Percentiles rank a stretch among this genome's conserved stretches.
Conservation (phyloP, 2,113 vertebrate species). For the Cinclus mexicanus region DNA sequence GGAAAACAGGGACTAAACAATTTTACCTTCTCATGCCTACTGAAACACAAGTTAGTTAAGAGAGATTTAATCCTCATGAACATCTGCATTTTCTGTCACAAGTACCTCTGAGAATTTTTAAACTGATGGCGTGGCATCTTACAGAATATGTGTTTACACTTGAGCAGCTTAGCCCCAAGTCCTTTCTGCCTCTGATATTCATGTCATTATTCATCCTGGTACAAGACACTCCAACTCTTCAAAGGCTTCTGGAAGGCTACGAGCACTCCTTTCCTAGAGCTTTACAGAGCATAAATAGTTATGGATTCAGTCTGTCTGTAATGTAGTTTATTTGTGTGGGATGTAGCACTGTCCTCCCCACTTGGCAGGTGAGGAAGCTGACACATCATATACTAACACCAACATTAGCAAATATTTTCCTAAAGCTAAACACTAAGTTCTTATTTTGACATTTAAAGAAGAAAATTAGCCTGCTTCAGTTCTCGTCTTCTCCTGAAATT, state of each 20-base stretch:
- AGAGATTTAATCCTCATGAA: neutral
- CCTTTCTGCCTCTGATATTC: neutral
- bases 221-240: neutral
- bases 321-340: neutral
- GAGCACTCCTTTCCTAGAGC: neutral
- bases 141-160: neutral
- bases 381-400: neutral
- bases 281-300: neutral
- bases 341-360: constrained; percentile 24
- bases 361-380: constrained; percentile 56
- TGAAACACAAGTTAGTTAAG: neutral
- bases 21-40: neutral
- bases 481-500: neutral
- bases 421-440: constrained; percentile 15
- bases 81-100: neutral
- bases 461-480: neutral
- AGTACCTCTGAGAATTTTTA: neutral
- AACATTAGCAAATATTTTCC: constrained; percentile 64
- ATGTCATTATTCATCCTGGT: neutral
- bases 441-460: constrained; percentile 21
- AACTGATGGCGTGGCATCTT: neutral
- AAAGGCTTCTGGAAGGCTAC: neutral
- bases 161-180: neutral
- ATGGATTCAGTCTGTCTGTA: neutral
- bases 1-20: neutral